phyloP scores from a whole-genome alignment of 2,797 vertebrate genomes.

The Clarias platycephalus region DNA sequence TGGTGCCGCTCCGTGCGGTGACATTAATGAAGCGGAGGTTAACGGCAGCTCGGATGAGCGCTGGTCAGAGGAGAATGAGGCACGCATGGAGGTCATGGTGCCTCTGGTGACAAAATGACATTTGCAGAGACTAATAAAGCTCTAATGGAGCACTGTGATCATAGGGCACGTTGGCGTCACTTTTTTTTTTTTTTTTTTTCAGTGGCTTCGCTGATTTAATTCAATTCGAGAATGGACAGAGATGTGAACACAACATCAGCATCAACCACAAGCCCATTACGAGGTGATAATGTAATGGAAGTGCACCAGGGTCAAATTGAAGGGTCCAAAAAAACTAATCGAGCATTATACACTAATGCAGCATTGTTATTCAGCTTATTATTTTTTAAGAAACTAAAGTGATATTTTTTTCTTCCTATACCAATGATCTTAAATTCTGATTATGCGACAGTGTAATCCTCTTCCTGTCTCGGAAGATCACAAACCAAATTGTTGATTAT shows the following conservation, averaged over 20 bases:
- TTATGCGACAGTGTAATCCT: too few relatives aligned
- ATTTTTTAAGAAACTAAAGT: not conserved
- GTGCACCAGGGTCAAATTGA: not conserved
- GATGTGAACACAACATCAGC: not conserved
- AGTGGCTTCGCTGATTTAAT: constrained; percentile 63
- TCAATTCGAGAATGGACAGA: constrained; percentile 53
- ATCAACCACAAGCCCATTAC: not conserved
- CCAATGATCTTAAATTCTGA: not conserved
- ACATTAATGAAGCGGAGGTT: constrained; percentile 48
- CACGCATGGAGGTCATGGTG: constrained; percentile 58
- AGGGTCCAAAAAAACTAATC: not conserved
- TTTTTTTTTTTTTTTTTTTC: constrained; percentile 39
- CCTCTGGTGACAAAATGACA: constrained; percentile 68
- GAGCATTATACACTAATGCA: too few relatives aligned
- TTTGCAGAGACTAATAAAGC: constrained; percentile 73
- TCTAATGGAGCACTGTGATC: constrained; percentile 74
- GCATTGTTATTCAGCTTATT: not conserved
- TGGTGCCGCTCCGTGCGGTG: constrained; percentile 15
- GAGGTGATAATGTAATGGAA: constrained; percentile 13
- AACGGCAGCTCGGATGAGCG: constrained; percentile 29
- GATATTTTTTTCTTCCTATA: not conserved
- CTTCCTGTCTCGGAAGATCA: too few relatives aligned
- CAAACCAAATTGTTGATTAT: not conserved
- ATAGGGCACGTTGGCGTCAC: constrained; percentile 57
- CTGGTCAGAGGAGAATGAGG: constrained; percentile 58